Conservation (phyloP, 37 sponge, comb jelly and placozoan genomes). For the Cliona cf. orientalis region DNA sequence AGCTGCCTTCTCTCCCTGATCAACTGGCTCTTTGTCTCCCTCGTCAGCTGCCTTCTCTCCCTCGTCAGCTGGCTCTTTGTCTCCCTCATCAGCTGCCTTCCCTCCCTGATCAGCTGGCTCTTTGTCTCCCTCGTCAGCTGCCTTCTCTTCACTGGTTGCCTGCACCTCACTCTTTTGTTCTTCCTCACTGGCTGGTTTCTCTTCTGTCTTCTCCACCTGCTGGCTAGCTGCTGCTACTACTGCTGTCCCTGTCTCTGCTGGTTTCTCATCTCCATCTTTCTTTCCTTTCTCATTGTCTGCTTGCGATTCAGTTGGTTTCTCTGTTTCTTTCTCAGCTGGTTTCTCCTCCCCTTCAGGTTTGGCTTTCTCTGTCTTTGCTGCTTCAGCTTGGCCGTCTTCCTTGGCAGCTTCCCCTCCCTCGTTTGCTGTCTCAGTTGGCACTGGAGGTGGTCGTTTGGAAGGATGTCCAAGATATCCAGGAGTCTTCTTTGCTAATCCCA, state of each 20-base stretch:
- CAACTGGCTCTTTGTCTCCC: neutral
- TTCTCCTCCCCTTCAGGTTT: neutral
- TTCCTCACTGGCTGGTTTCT: neutral
- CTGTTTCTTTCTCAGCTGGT: neutral
- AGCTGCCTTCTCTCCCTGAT: neutral
- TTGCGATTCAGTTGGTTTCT: neutral
- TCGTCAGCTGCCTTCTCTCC: neutral
- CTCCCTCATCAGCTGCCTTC: neutral
- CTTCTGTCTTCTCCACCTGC: neutral
- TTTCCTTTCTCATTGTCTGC: neutral
- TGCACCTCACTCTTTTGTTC: neutral
- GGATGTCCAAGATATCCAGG: constrained; percentile 67
- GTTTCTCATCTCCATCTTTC: neutral
- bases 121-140: neutral
- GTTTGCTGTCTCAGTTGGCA: neutral
- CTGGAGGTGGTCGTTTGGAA: constrained; percentile 17
- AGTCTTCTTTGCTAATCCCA: constrained; percentile 66
- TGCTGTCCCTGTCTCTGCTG: neutral
- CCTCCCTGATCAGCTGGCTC: neutral
- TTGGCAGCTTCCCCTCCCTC: neutral
- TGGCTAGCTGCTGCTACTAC: neutral
- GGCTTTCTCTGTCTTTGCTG: neutral
- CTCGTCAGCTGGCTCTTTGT: neutral
- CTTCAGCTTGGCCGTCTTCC: neutral
- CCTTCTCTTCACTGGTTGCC: neutral